Evolutionary conservation across 1,140 invertebrate species (phyloP), one percentile per base, ranked within the genome.

Genomic region (Drosophila pachea): DNA sequence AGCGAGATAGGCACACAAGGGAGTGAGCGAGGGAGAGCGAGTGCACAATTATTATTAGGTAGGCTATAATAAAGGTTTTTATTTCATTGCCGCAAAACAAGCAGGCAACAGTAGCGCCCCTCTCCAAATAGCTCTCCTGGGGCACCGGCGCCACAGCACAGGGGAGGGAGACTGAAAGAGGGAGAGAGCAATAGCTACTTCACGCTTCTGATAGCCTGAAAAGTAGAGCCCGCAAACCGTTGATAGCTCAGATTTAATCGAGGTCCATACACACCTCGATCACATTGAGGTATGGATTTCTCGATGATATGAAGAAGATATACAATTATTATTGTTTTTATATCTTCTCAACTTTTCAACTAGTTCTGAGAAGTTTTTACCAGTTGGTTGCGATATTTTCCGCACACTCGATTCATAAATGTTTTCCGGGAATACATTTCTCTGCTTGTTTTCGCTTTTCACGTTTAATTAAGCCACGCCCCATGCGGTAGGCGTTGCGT

Each of bases 61-160:
- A 49, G 48, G 68, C 53, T 56, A 73, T 69, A 79, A 76, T 75
- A 55, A 73, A 66, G 56, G 58, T 54, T 73, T 76, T 73, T 70
- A 73, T 70, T 76, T 73, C 70, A 70, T 62, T 66, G 61, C 66
- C 53, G 50, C 58, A 59, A 63, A 56, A 58, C 56, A 70, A 42
- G 54, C 43, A 66, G 48, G 22, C 22, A 3, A 22, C 22, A 3
- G 22, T 22, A 22, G 22, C 1, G 22, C 22, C 22, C 22, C 22
- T 3, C 22, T 22, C 1, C n/a, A n/a, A n/a, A n/a, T n/a, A n/a
- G n/a, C n/a, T n/a, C n/a, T n/a, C n/a, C n/a, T n/a, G n/a, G n/a
- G n/a, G n/a, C n/a, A n/a, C n/a, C n/a, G n/a, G n/a, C n/a, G n/a
- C n/a, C n/a, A n/a, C n/a, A n/a, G n/a, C n/a, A n/a, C 22, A 22